Percentiles rank a stretch among this genome's conserved stretches.
These are phyloP conservation scores for Speoplatyrhinus poulsoni DNA, from an alignment of 2,113 vertebrate species.

Conservation along the genomic window DNA sequence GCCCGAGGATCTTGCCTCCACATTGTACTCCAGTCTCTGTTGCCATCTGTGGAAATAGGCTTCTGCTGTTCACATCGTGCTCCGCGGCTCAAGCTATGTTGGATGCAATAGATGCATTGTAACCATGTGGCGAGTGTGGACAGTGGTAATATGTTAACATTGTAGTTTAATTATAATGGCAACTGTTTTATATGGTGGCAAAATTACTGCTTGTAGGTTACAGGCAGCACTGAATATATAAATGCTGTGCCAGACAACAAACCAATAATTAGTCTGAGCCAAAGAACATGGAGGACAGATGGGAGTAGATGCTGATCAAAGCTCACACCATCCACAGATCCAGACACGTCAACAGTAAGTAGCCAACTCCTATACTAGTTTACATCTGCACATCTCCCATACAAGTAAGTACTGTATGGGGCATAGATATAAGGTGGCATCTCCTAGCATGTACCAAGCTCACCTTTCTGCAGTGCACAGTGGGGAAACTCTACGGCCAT, in stretches of 20 bases:
- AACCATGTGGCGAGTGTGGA: not conserved
- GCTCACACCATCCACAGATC: not conserved
- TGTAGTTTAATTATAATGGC: not conserved
- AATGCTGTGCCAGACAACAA: too few species aligned
- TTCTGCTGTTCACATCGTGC: not conserved
- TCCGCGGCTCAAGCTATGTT: not conserved
- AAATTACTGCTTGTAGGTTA: too few species aligned
- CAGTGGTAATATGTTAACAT: slow-evolving; percentile 16
- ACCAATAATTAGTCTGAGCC: slow-evolving; percentile 32
- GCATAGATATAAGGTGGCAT: slow-evolving; percentile 23
- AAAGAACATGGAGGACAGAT: slow-evolving; percentile 10
- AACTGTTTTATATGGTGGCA: too few species aligned
- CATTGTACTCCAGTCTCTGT: slow-evolving; percentile 1
- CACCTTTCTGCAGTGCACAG: slow-evolving; percentile 14
- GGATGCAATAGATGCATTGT: too few species aligned
- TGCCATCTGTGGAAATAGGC: not conserved
- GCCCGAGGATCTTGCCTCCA: slow-evolving; percentile 3
- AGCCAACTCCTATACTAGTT: not conserved
- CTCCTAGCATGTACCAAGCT: slow-evolving; percentile 32
- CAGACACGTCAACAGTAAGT: not conserved
- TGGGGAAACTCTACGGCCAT: not conserved
- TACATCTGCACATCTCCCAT: too few species aligned
- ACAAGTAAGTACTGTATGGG: not conserved
- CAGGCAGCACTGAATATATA: too few species aligned
- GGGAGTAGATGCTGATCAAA: not conserved